These are phyloP conservation scores for Podarcis lilfordi DNA, from an alignment of 2,797 vertebrate species.

Conservation along the genomic window DNA sequence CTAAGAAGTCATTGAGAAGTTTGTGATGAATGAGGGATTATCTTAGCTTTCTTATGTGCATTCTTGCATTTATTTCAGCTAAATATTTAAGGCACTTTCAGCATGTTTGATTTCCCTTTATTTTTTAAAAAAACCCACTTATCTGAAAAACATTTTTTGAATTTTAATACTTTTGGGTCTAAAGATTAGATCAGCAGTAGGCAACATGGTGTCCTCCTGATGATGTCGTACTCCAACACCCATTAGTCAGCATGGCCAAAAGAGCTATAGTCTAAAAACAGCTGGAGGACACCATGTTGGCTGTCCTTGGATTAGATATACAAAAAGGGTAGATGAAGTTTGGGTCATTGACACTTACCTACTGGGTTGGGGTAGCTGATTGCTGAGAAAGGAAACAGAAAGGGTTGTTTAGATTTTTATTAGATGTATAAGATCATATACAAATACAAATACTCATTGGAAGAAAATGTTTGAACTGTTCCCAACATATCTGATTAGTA, in stretches of 20 bases:
- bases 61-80: not conserved
- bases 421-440: conserved; percentile 36
- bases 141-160: not conserved
- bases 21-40: no score
- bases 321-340: not conserved
- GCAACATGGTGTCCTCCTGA: no score
- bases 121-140: not conserved
- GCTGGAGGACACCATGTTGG: no score
- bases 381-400: conserved; percentile 82
- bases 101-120: not conserved
- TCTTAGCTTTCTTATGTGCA: not conserved
- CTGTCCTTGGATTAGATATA: not conserved
- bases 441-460: conserved; percentile 47
- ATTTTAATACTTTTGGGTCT: not conserved
- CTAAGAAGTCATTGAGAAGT: no score
- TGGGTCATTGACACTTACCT: conserved; percentile 79
- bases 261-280: no score
- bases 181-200: no score
- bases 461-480: not conserved
- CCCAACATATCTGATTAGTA: conserved; percentile 23
- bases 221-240: no score
- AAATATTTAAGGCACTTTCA: not conserved
- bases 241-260: no score
- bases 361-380: conserved; percentile 91
- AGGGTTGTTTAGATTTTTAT: conserved; percentile 51